These are phyloP conservation scores for Petrocephalus microphthalmus DNA, from an alignment of 2,113 vertebrate species.

Conservation along the genomic window DNA sequence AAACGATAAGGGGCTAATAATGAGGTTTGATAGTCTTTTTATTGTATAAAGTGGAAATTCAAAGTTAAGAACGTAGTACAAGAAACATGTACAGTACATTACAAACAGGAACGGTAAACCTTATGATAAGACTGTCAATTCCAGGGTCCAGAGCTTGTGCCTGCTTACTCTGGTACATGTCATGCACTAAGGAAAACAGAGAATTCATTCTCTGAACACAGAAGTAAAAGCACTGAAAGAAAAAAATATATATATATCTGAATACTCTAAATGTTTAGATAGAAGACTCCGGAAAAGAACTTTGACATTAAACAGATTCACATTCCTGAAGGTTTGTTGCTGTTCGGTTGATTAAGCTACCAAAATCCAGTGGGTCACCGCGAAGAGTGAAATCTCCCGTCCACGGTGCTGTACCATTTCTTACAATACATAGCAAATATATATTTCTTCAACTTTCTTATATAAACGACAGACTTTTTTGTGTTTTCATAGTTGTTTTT, in stretches of 20 bases:
- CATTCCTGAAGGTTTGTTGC: constrained; percentile 33
- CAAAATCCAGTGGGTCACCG: neutral
- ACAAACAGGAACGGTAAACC: constrained; percentile 40
- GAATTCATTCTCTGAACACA: neutral
- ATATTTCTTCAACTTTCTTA: neutral
- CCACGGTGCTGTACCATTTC: constrained; percentile 4
- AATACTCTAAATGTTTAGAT: constrained; percentile 23
- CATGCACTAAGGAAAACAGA: constrained; percentile 31
- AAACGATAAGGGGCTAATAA: constrained; percentile 23
- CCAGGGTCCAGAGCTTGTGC: neutral
- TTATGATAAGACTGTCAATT: neutral
- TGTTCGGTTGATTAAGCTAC: constrained; percentile 13
- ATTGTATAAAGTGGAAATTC: constrained; percentile 43
- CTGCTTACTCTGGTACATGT: constrained; percentile 21
- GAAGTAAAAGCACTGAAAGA: constrained; percentile 25
- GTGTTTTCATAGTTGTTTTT: neutral
- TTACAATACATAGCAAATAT: constrained; percentile 13
- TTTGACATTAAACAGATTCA: constrained; percentile 21
- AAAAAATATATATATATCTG: constrained; percentile 10
- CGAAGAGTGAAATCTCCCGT: neutral
- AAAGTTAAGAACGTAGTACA: constrained; percentile 36
- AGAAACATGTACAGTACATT: constrained; percentile 43
- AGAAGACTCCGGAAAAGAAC: constrained; percentile 19
- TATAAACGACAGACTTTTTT: neutral
- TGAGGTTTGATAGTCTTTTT: constrained; percentile 21